phyloP scores from a whole-genome alignment of 2,888 invertebrate genomes.

The Lycia hirtaria region DNA sequence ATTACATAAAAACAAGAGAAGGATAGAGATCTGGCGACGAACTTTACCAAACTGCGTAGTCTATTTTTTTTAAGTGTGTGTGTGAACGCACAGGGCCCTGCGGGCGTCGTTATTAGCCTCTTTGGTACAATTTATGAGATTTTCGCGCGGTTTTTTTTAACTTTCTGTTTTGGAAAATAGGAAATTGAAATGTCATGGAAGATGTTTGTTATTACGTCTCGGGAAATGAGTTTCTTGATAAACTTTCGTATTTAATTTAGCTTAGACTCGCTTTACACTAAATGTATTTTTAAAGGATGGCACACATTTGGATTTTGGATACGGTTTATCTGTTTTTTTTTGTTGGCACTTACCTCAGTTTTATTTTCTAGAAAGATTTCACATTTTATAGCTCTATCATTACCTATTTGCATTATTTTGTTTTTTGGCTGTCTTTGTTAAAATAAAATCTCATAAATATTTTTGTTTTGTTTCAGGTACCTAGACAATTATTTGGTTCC shows the following conservation, averaged over 20 bases:
- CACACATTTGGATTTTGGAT: no score
- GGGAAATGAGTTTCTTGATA: background rate
- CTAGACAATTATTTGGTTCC: no score
- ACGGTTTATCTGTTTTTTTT: no score
- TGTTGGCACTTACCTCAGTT: no score
- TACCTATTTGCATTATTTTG: no score
- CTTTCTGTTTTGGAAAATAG: slow-evolving; percentile 18
- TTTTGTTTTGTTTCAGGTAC: background rate
- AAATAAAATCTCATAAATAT: background rate
- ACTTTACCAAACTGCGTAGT: slow-evolving; percentile 5
- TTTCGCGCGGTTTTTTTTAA: slow-evolving; percentile 28
- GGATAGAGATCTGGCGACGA: background rate
- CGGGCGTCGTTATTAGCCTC: slow-evolving; percentile 41
- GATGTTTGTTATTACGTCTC: slow-evolving; percentile 9
- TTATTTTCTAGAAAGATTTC: no score
- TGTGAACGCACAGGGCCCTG: slow-evolving; percentile 13
- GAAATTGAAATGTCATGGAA: slow-evolving; percentile 29
- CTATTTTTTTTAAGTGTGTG: background rate
- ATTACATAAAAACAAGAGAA: no score
- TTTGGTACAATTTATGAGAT: slow-evolving; percentile 34
- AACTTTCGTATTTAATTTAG: no score
- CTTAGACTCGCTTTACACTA: no score
- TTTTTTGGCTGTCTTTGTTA: no score
- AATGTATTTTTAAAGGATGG: no score
- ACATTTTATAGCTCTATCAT: no score